Evolutionary conservation across 2,888 invertebrate species (phyloP).

Genomic region (Cepaea hortensis): DNA sequence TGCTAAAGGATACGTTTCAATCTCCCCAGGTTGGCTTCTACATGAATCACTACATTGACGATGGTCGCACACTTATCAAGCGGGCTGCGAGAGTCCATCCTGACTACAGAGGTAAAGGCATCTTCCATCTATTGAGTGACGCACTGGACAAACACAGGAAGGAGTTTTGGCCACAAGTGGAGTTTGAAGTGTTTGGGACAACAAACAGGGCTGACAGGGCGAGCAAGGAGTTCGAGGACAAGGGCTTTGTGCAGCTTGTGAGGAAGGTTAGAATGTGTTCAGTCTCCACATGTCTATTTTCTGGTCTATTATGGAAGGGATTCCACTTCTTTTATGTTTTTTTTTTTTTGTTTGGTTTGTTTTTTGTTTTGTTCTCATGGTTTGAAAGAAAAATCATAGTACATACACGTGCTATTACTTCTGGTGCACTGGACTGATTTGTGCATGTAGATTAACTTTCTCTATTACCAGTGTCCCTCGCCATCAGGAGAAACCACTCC

Average conservation of each 20-base stretch:
- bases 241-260: conserved; percentile 25
- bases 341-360: too few species aligned
- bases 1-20: not conserved
- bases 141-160: conserved; percentile 19
- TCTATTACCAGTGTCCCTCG: too few species aligned
- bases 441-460: not conserved
- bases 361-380: too few species aligned
- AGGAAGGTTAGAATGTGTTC: conserved; percentile 17
- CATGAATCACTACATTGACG: conserved; percentile 27
- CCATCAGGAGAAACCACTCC: too few species aligned
- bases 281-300: too few species aligned
- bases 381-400: too few species aligned
- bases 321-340: too few species aligned
- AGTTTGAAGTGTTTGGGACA: conserved; percentile 1
- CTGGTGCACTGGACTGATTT: not conserved
- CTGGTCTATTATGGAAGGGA: too few species aligned
- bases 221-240: conserved; percentile 23
- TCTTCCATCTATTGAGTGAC: conserved; percentile 22
- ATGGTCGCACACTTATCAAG: conserved; percentile 24
- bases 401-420: too few species aligned
- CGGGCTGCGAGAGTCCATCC: conserved; percentile 38
- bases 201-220: conserved; percentile 6
- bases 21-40: conserved; percentile 40
- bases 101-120: conserved; percentile 32
- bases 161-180: not conserved